Evolutionary conservation across 1,140 invertebrate species (phyloP).

Genomic region (Metopolophium dirhodum): DNA sequence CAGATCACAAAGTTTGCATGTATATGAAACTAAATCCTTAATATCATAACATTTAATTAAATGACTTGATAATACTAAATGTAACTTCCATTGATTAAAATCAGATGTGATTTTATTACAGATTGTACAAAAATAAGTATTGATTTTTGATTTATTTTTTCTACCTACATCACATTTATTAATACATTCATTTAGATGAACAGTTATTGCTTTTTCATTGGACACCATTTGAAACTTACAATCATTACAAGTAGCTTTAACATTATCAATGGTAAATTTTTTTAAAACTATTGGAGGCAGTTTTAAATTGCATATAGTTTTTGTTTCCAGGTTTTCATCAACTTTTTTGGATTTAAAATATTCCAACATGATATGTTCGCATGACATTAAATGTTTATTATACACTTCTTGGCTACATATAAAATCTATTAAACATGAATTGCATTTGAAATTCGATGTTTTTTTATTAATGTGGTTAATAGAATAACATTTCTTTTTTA

Average conservation of each 20-base stretch:
- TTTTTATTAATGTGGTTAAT: not conserved
- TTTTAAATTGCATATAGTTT: constrained; percentile 36
- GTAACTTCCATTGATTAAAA: constrained; percentile 34
- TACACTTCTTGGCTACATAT: constrained; percentile 43
- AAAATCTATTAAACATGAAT: constrained; percentile 46
- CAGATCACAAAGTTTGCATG: constrained; percentile 19
- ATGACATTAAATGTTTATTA: constrained; percentile 36
- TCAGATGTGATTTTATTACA: not conserved
- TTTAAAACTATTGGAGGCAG: constrained; percentile 36
- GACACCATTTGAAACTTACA: not conserved
- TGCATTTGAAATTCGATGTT: constrained; percentile 9
- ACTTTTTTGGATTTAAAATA: not conserved
- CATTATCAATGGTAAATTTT: not conserved
- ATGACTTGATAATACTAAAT: constrained; percentile 27
- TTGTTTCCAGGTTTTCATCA: not conserved
- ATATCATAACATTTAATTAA: constrained; percentile 17
- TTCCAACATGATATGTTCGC: constrained; percentile 45
- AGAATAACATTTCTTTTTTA: not conserved
- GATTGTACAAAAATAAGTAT: constrained; percentile 12
- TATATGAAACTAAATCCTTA: constrained; percentile 46
- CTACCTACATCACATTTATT: not conserved
- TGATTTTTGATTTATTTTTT: not conserved
- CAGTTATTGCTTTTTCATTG: constrained; percentile 19
- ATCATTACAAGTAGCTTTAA: constrained; percentile 43
- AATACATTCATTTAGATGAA: constrained; percentile 30